A percentile compares a stretch with the other conserved stretches of the same genome.
These are phyloP conservation scores for Carettochelys insculpta DNA, from an alignment of 2,113 vertebrate genomes.

Conservation along the genomic window DNA sequence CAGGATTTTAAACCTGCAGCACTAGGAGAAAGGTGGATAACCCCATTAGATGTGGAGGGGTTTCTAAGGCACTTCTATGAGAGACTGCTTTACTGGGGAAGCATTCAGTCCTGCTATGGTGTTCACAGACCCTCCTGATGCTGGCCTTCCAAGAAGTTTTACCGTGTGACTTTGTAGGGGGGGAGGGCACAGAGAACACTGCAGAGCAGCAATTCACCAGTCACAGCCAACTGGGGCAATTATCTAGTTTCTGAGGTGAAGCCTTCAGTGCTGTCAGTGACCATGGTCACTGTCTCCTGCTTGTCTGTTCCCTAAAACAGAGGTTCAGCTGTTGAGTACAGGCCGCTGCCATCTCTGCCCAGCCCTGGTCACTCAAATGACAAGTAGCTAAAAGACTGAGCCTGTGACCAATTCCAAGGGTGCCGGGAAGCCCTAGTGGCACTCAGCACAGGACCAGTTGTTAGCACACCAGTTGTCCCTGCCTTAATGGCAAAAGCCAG, in stretches of 20 bases:
- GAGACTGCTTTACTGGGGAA: background rate
- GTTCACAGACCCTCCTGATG: background rate
- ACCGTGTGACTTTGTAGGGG: background rate
- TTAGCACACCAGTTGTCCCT: background rate
- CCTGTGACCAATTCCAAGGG: background rate
- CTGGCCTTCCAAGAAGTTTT: background rate
- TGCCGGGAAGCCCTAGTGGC: background rate
- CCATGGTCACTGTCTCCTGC: background rate
- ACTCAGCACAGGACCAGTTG: background rate
- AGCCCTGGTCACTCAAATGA: background rate
- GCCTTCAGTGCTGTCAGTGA: background rate
- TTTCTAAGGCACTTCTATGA: background rate
- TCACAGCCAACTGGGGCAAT: background rate
- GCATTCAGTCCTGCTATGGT: background rate
- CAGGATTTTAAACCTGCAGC: background rate
- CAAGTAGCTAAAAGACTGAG: background rate
- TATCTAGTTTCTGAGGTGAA: background rate
- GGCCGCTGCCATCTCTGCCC: background rate
- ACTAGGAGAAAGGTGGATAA: accelerated
- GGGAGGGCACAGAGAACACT: background rate
- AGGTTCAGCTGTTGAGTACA: background rate
- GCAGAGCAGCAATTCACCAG: background rate
- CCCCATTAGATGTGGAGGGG: accelerated
- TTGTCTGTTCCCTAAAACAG: background rate
- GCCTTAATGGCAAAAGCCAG: background rate